Evolutionary conservation across 2,797 vertebrate species (phyloP).

Genomic region (Nannoperca australis): DNA sequence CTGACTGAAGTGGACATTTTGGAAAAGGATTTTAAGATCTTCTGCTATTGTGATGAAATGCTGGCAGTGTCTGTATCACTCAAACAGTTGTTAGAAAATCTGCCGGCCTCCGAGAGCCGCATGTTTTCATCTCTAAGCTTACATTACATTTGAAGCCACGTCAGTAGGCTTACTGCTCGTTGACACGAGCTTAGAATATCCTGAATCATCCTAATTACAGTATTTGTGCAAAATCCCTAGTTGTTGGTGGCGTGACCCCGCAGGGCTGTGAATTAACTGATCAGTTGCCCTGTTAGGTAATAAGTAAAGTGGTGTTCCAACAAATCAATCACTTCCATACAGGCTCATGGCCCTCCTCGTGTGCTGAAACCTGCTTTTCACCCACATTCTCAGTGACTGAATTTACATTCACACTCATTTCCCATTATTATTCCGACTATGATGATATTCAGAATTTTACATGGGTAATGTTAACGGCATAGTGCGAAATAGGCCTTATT

Average conservation of each 20-base stretch:
- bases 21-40: conserved; percentile 5
- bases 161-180: not conserved
- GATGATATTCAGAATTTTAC: too few relatives aligned
- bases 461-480: too few relatives aligned
- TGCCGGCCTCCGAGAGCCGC: not conserved
- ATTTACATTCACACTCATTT: too few relatives aligned
- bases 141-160: not conserved
- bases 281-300: conserved; percentile 6
- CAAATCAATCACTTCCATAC: conserved; percentile 1
- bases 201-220: not conserved
- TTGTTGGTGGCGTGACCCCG: not conserved
- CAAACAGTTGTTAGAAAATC: conserved; percentile 13
- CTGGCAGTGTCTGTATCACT: not conserved
- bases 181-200: too few relatives aligned
- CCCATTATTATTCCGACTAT: too few relatives aligned
- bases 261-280: conserved; percentile 6
- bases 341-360: not conserved
- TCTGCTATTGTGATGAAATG: conserved; percentile 17
- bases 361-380: not conserved
- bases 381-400: not conserved
- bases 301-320: conserved; percentile 20
- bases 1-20: conserved; percentile 23
- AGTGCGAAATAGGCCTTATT: too few relatives aligned
- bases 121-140: not conserved
- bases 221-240: not conserved